These are phyloP conservation scores for Gnathonemus longibarbis DNA, from an alignment of 2,113 vertebrate species.

Conservation along the genomic window DNA sequence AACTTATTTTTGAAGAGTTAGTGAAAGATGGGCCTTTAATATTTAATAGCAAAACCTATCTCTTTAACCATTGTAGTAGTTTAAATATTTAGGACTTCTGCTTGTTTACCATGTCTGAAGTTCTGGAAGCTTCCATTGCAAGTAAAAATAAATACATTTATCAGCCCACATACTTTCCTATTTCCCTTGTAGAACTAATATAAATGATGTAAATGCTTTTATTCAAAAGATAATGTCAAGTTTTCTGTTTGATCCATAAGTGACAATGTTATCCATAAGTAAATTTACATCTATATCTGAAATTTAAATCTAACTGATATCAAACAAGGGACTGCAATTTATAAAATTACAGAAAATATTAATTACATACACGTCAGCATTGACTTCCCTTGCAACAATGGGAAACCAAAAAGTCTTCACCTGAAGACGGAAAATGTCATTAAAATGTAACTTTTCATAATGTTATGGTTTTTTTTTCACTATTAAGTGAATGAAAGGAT, in stretches of 20 bases:
- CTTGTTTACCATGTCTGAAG: not conserved
- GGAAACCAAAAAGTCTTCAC: not conserved
- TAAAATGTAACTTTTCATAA: not conserved
- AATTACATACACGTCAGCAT: not conserved
- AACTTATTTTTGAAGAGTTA: not conserved
- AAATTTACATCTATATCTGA: not conserved
- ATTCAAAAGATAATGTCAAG: not conserved
- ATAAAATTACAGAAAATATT: not conserved
- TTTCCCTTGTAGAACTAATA: not conserved
- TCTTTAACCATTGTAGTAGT: conserved; percentile 21
- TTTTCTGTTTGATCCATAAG: not conserved
- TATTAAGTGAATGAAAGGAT: not conserved
- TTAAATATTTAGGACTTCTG: conserved; percentile 33
- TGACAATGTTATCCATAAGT: not conserved
- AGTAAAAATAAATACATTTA: conserved; percentile 22
- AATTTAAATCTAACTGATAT: not conserved
- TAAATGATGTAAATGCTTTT: not conserved
- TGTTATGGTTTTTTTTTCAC: not conserved
- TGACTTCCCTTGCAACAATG: not conserved
- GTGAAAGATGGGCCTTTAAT: conserved; percentile 23
- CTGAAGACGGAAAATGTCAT: not conserved
- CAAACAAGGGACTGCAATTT: not conserved
- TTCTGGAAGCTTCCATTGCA: conserved; percentile 19
- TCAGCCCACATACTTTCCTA: not conserved
- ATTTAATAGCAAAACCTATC: conserved; percentile 24